Percentiles rank a stretch among this genome's conserved stretches.
phyloP scores from a whole-genome alignment of 2,113 vertebrate species.

The Platycercus adscitus region DNA sequence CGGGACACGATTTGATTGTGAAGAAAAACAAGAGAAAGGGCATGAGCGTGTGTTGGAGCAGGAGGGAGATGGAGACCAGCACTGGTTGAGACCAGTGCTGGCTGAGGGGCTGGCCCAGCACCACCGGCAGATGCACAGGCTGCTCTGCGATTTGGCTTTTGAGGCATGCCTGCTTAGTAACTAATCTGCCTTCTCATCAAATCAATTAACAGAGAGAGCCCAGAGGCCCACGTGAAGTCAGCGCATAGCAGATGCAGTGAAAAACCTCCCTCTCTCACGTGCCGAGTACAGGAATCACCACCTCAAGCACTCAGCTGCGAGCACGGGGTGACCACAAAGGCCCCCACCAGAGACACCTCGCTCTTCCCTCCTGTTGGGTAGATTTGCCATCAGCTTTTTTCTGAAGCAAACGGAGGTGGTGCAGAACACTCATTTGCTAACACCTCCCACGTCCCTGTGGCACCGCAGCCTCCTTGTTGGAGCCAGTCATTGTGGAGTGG shows the following conservation, averaged over 20 bases:
- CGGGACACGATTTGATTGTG: neutral
- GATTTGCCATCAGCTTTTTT: fast-evolving
- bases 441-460: neutral
- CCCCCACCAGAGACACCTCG: fast-evolving
- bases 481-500: neutral
- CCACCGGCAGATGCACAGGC: neutral
- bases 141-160: neutral
- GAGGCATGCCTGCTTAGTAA: neutral
- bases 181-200: neutral
- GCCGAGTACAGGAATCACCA: neutral
- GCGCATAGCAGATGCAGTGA: fast-evolving
- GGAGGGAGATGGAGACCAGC: neutral
- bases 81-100: neutral
- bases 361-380: fast-evolving
- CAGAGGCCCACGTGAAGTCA: neutral
- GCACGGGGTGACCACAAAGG: neutral
- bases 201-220: neutral
- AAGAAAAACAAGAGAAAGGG: neutral
- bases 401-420: neutral
- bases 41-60: fast-evolving
- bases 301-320: neutral
- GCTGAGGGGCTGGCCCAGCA: neutral
- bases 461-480: neutral
- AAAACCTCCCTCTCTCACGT: neutral
- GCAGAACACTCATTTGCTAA: neutral